Evolutionary conservation across 2,888 invertebrate species (phyloP).

Genomic region (Carpatolechia fugitivella): DNA sequence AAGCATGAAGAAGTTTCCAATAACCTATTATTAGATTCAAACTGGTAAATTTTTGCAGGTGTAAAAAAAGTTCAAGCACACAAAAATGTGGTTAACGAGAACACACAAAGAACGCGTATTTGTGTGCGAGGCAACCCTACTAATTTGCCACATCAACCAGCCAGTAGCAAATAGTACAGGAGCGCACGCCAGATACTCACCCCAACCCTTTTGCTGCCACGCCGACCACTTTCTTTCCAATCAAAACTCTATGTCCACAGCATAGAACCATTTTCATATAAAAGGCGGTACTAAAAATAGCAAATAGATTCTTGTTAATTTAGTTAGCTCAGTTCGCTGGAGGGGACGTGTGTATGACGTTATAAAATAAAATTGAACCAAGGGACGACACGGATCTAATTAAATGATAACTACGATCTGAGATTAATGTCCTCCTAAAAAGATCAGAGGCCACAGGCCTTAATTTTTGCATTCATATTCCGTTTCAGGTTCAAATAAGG

Average conservation of each 20-base stretch:
- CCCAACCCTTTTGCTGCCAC: constrained; percentile 28
- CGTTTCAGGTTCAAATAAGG: constrained; percentile 27
- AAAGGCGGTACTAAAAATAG: constrained; percentile 22
- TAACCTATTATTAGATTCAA: too few species aligned
- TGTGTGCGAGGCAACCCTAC: constrained; percentile 59
- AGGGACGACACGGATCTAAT: constrained; percentile 74
- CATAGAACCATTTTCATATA: neutral
- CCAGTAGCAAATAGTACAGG: constrained; percentile 59
- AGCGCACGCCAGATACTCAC: constrained; percentile 46
- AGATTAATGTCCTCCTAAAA: constrained; percentile 69
- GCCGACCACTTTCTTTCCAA: constrained; percentile 26
- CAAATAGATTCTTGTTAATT: constrained; percentile 36
- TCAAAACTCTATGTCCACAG: constrained; percentile 32
- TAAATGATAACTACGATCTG: constrained; percentile 76
- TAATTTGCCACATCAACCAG: constrained; percentile 65
- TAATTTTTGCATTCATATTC: constrained; percentile 38
- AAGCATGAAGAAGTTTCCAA: too few species aligned
- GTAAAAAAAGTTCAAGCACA: too few species aligned
- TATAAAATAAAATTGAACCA: constrained; percentile 78
- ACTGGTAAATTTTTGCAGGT: too few species aligned
- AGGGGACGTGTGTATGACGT: constrained; percentile 77
- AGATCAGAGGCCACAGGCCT: constrained; percentile 51
- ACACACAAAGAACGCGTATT: too few species aligned
- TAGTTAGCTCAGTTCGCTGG: constrained; percentile 58
- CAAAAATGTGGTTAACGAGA: too few species aligned